Evolutionary conservation across 2,797 vertebrate genomes (phyloP).

Genomic region (Threskiornis aethiopicus): DNA sequence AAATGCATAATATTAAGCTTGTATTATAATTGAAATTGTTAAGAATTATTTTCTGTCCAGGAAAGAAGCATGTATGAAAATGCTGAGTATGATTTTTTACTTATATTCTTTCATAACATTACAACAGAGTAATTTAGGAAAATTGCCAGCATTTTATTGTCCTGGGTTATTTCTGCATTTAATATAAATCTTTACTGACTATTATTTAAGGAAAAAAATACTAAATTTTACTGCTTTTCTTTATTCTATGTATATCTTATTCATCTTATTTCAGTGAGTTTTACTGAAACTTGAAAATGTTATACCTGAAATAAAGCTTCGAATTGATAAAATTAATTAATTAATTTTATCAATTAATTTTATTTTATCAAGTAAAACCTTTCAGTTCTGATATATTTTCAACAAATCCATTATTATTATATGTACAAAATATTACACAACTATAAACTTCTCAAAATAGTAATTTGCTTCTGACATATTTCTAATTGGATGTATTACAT

Average conservation of each 20-base stretch:
- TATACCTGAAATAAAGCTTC: neutral
- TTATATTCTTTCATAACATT: neutral
- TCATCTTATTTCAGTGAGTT: neutral
- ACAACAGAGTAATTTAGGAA: neutral
- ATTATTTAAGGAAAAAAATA: neutral
- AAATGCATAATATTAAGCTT: neutral
- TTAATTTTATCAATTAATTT: neutral
- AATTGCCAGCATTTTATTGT: neutral
- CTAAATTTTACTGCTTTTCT: neutral
- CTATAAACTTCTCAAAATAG: neutral
- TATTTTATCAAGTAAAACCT: neutral
- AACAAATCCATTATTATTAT: neutral
- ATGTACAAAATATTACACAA: neutral
- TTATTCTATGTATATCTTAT: neutral
- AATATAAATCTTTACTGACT: neutral
- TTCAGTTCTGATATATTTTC: neutral
- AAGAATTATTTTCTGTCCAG: neutral
- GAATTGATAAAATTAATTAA: neutral
- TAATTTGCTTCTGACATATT: neutral
- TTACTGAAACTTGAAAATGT: neutral
- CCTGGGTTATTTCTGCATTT: neutral
- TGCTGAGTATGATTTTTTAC: neutral
- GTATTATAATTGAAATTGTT: neutral
- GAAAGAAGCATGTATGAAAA: neutral
- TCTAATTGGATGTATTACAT: neutral